phyloP scores from a whole-genome alignment of 2,888 invertebrate genomes.

The Hemistola chrysoprasaria region DNA sequence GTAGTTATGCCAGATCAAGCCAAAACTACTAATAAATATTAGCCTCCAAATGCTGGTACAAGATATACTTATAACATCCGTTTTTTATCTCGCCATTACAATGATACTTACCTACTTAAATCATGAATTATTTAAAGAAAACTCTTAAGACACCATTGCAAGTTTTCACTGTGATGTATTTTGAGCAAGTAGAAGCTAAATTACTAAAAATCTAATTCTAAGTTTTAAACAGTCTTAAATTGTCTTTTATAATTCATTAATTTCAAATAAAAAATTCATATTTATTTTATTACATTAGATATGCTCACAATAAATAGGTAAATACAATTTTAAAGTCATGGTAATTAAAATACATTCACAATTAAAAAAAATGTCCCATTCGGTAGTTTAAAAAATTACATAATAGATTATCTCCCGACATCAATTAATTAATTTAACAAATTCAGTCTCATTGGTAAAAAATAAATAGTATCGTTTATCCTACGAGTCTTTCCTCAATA shows the following conservation, averaged over 20 bases:
- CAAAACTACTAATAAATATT: slow-evolving; percentile 49
- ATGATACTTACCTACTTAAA: too few relatives aligned
- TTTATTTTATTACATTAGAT: too few relatives aligned
- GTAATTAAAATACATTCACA: slow-evolving; percentile 28
- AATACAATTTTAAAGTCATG: slow-evolving; percentile 30
- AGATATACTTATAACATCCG: too few relatives aligned
- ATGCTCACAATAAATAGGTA: neutral
- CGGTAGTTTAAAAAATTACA: slow-evolving; percentile 16
- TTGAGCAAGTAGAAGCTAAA: slow-evolving; percentile 47
- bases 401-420: slow-evolving; percentile 64
- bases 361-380: slow-evolving; percentile 18
- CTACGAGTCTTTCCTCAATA: slow-evolving; percentile 65
- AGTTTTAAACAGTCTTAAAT: slow-evolving; percentile 62
- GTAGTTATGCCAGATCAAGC: slow-evolving; percentile 39
- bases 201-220: slow-evolving; percentile 35
- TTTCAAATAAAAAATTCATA: slow-evolving; percentile 9
- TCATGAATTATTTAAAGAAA: too few relatives aligned
- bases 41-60: slow-evolving; percentile 52
- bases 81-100: slow-evolving; percentile 7
- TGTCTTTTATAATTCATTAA: slow-evolving; percentile 57
- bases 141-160: slow-evolving; percentile 42
- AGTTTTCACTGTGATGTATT: slow-evolving; percentile 40
- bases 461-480: slow-evolving; percentile 53
- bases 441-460: slow-evolving; percentile 80
- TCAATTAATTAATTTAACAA: slow-evolving; percentile 67